Conservation (phyloP, 2,888 invertebrate genomes). For the Meiosimyza platycephala region DNA sequence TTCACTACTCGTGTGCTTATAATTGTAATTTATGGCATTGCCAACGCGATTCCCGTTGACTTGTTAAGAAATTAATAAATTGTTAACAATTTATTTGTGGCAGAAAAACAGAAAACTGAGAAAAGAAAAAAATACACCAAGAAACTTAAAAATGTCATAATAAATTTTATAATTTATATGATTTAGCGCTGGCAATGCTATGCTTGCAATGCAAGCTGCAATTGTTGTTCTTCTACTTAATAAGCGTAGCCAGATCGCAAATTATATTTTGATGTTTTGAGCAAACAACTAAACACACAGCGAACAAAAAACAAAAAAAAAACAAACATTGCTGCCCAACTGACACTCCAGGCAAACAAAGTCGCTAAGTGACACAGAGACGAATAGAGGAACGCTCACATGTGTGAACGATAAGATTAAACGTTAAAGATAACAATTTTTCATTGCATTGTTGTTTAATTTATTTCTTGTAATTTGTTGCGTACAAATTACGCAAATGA, state of each 20-base stretch:
- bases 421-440: slow-evolving; percentile 10
- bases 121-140: too few relatives aligned
- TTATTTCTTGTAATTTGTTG: slow-evolving; percentile 31
- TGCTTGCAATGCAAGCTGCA: too few relatives aligned
- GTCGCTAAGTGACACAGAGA: background rate
- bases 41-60: background rate
- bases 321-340: background rate
- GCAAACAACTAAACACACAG: background rate
- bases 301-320: background rate
- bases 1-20: background rate
- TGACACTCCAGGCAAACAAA: background rate
- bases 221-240: background rate
- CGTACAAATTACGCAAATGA: slow-evolving; percentile 36
- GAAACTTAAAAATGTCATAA: background rate
- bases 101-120: too few relatives aligned
- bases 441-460: slow-evolving; percentile 27
- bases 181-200: background rate
- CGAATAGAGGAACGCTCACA: background rate
- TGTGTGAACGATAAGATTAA: slow-evolving; percentile 19
- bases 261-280: slow-evolving; percentile 3
- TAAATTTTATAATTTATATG: slow-evolving; percentile 19
- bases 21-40: slow-evolving; percentile 8
- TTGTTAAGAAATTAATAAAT: slow-evolving; percentile 24
- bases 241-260: slow-evolving; percentile 7
- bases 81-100: slow-evolving; percentile 5